Evolutionary conservation across 2,888 invertebrate species (phyloP), one percentile per base, ranked within the genome.

Genomic region (Hermaeophaga mercurialis): DNA sequence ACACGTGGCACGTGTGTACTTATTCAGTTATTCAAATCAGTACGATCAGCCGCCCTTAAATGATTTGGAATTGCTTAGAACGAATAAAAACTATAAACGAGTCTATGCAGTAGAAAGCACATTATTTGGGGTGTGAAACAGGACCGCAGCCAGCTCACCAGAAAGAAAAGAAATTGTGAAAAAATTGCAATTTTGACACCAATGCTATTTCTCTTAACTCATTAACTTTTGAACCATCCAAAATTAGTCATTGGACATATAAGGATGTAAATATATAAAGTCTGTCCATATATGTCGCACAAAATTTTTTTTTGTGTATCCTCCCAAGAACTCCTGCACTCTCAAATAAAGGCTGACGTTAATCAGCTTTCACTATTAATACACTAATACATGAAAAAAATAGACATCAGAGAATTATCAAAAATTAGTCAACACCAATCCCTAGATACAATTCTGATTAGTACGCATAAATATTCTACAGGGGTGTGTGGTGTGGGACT

Each of bases 1-100:
- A 62, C 67, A 64, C 62, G 64, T 60, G 65, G 62, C 67, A 67
- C 67, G 69, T 67, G 68, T 58, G 45, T 28, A 56, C 49, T 50
- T 47, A 57, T 58, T 59, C 49, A 56, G 44, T 46, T 49, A 59
- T 59, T 59, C 48, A 58, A 53, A 56, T 41, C 36, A 49, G 53
- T 50, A 59, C 46, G 41, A 59, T 54, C 46, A 54, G 14, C 58
- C 41, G 60, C 63, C 63, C 63, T 58, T 39, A 56, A 56, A 62
- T 63, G 63, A 63, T 62, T 62, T 56, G 38, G 60, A 58, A 64
- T 64, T 46, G 54, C 62, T 49, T 47, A 47, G 61, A 54, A 61
- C 53, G 61, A 60, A 61, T 57, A 66, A 60, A 57, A 61, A 61
- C 62, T 54, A 63, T 59, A 44, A 43, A 59, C 45, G 38, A 46